Base-by-base conservation (phyloP, 2,888 invertebrate species). In the Hyalella azteca region DNA sequence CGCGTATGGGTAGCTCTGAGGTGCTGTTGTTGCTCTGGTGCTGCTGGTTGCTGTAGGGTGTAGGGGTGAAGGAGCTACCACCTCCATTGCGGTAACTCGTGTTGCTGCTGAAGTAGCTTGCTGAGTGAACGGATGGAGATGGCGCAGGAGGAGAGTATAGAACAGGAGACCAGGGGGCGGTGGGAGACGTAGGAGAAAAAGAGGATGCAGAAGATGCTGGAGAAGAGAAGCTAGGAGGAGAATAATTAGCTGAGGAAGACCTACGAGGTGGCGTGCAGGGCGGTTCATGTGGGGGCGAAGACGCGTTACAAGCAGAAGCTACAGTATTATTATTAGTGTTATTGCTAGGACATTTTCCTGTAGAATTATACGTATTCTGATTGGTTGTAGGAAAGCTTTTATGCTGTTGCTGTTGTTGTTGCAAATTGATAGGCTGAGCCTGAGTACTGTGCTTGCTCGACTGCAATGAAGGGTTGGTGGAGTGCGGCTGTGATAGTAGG, bases 1-100 rank as follows among this genome's bases (percentile, higher is more conserved):
- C 84, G 40, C 84, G 76, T 32, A 82, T 50, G 29, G 84, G 84
- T 13, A 82, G 78, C 86, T 86, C 89, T 88, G 85, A 75, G 0
- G 75, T 75, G 29, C 19, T 36, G 36, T 87, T 86, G 50, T 88
- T 89, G 81, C 88, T 88, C 26, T 66, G 66, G 11, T 32, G 36
- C 13, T 66, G 36, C 19, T 66, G 36, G 32, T 32, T 36, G n/a
- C 9, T 19, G 39, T 19, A 32, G 81, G 19, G 82, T 7, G 13
- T 48, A n/a, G 50, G 49, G 13, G 48, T 77, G n/a, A n/a, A n/a
- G n/a, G n/a, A n/a, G n/a, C n/a, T n/a, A n/a, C n/a, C n/a, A n/a
- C n/a, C n/a, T n/a, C n/a, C n/a, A n/a, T n/a, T n/a, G n/a, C n/a
- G n/a, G 29, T 45, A 41, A 15, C 76, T 22, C 15, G 73, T 13